A percentile compares a stretch with the other conserved stretches of the same genome.
Evolutionary conservation across 2,888 invertebrate species (phyloP).

Genomic region (Eledone cirrhosa): DNA sequence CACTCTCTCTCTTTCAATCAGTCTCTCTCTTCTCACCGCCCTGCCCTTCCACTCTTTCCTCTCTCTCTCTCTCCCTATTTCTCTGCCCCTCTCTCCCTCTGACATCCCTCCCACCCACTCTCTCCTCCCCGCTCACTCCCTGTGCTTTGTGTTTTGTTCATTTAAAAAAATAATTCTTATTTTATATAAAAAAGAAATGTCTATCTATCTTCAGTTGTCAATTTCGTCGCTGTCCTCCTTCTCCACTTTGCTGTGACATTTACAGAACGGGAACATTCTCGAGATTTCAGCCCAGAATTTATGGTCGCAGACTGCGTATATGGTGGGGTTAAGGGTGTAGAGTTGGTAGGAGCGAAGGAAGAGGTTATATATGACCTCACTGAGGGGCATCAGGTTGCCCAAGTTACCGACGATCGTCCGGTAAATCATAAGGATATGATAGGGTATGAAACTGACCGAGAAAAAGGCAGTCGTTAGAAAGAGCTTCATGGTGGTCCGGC

Average conservation of each 20-base stretch:
- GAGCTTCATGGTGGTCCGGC: conserved; percentile 18
- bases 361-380: background rate
- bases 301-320: conserved; percentile 14
- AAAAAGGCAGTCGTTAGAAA: conserved; percentile 14
- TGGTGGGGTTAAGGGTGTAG: conserved; percentile 2
- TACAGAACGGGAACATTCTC: background rate
- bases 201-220: too few relatives aligned
- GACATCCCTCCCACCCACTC: too few relatives aligned
- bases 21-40: background rate
- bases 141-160: too few relatives aligned
- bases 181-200: too few relatives aligned
- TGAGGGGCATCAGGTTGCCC: background rate
- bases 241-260: background rate
- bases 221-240: conserved; percentile 10
- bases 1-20: too few relatives aligned
- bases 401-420: conserved; percentile 4
- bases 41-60: background rate
- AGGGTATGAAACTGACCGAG: conserved; percentile 8
- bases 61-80: background rate
- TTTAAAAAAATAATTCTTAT: too few relatives aligned
- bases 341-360: conserved; percentile 19
- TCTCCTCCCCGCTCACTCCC: too few relatives aligned
- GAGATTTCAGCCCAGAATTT: conserved; percentile 3
- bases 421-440: conserved; percentile 17
- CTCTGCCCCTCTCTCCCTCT: background rate